Base-by-base conservation (phyloP, 2,888 invertebrate species). In the Bombyx huttoni region DNA sequence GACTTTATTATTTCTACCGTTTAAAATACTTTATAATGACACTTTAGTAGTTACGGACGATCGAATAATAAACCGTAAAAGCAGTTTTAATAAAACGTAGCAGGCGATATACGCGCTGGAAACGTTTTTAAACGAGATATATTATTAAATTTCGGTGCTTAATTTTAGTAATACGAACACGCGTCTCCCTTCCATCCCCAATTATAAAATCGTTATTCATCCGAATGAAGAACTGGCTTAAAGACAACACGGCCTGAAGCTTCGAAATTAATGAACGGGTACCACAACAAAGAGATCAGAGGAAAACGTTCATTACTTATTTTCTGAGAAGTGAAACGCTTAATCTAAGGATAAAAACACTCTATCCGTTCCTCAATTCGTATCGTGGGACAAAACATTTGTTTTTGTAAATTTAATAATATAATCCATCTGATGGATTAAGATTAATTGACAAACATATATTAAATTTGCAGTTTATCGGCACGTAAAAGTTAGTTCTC, bases 251-350 rank as follows among this genome's bases (percentile, higher is more conserved):
- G 52, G 56, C 62, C 55, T 57, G 57, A 57, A 64, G 65, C 62
- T 60, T 59, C 49, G 47, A 62, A 67, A 73, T 73, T 72, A 72
- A 75, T 73, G 70, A 74, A 72, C 65, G 64, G 62, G 60, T 68
- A 58, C 58, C 62, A 24, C 61, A 64, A 67, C 71, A 75, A 73
- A 73, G 67, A 68, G 68, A 69, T 66, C 64, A 63, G 60, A 55
- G 55, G 60, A 68, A 63, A 40, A 65, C 58, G 61, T 68, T 67
- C 67, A 65, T 69, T 63, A 64, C 61, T 66, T 70, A 70, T 65
- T 63, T 63, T 40, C 60, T 55, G 53, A n/a, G 56, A 48, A 61
- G 55, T 58, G 56, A 57, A 60, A 58, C 58, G 48, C 56, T 56
- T 64, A 64, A 65, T 64, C 62, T 57, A 35, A 34, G 52, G 55